Evolutionary conservation across 2,888 invertebrate genomes (phyloP).

Genomic region (Ligdia adustata): DNA sequence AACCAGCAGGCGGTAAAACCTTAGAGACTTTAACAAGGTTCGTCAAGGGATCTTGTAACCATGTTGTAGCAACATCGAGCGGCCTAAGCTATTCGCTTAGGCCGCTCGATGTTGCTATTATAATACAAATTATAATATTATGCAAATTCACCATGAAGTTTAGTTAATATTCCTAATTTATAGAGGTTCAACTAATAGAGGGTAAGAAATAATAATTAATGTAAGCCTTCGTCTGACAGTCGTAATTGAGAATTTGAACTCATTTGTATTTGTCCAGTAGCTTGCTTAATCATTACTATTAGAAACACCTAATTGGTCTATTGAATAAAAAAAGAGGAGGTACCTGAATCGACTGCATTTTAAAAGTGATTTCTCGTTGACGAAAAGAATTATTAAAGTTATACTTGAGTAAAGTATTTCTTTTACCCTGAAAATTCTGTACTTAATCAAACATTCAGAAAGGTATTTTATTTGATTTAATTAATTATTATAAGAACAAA

Average conservation of each 20-base stretch:
- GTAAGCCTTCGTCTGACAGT: too few relatives aligned
- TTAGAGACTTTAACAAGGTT: conserved; percentile 9
- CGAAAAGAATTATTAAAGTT: too few relatives aligned
- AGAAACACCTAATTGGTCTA: too few relatives aligned
- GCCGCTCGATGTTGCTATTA: too few relatives aligned
- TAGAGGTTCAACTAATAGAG: conserved; percentile 43
- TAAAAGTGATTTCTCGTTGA: too few relatives aligned
- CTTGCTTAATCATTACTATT: too few relatives aligned
- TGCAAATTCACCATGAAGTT: conserved; percentile 47
- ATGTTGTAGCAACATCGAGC: conserved; percentile 37
- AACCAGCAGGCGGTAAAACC: conserved; percentile 5
- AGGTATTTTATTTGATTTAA: background rate
- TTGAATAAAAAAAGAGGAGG: too few relatives aligned
- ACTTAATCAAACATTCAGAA: too few relatives aligned
- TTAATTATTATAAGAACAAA: conserved; percentile 10
- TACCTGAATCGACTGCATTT: too few relatives aligned
- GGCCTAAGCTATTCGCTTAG: conserved; percentile 37
- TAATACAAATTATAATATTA: conserved; percentile 53
- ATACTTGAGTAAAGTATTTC: too few relatives aligned
- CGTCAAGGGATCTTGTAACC: conserved; percentile 25
- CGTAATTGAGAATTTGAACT: conserved; percentile 10
- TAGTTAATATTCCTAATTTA: conserved; percentile 47
- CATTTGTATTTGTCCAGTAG: conserved; percentile 10
- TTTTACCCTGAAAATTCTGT: too few relatives aligned
- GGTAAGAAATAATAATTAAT: conserved; percentile 15